Base-by-base conservation (phyloP, 1,140 invertebrate species). In the Micrasema minimum region DNA sequence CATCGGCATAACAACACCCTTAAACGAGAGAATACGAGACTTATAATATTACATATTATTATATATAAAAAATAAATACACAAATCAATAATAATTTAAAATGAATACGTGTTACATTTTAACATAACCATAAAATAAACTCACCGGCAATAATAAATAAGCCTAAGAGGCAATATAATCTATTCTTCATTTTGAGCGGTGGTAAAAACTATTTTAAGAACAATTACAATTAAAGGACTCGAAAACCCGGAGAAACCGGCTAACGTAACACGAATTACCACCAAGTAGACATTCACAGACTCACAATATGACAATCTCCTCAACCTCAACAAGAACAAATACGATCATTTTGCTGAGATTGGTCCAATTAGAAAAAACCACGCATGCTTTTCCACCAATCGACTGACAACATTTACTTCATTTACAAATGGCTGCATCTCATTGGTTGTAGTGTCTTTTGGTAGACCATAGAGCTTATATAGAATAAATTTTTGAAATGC, bases 151-250 rank as follows among this genome's bases (percentile, higher is more conserved):
- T 66, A 22, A 89, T 77, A 72, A 88, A 78, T 61, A 87, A 73
- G 16, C 82, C 81, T 5, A 86, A 72, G 37, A 85, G 62, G 57
- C 84, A 74, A 73, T 85, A 78, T 57, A 87, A 68, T 45, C 85
- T 82, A 72, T 86, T 84, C 78, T 83, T 89, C 88, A 89, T 89
- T 76, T 78, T 79, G 57, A 59, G 50, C 35, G 22, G 16, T 45
- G 14, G 6, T 45, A 55, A 26, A 38, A 20, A 31, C 12, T 43
- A 9, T 31, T 31, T 12, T 23, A 31, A 4, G 2, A 41, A 22
- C 12, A 14, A 20, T 20, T 38, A 11, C 41, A 62, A 20, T 16
- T 38, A 31, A 64, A 51, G 26, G 62, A 26, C 18, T 41, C 20
- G 35, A 64, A 64, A 26, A 45, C 14, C 59, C 41, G 67, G 26